Conservation (phyloP, 2,888 invertebrate species). For the Myopa testacea region DNA sequence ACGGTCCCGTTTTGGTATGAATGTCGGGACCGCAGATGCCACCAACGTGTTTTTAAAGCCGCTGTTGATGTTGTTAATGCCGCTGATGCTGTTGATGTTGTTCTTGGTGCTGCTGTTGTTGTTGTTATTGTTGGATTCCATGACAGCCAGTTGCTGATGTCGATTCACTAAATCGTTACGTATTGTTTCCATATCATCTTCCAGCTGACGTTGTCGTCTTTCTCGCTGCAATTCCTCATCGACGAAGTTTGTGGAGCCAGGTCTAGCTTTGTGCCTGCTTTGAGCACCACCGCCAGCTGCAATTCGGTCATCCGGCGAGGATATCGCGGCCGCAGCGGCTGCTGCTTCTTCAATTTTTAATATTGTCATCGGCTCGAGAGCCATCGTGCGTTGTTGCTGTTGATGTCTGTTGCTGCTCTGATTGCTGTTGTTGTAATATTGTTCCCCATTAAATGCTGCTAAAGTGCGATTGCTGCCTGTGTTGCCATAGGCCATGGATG, state of each 20-base stretch:
- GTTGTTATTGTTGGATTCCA: conserved; percentile 43
- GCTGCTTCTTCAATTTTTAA: conserved; percentile 65
- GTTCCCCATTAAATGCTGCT: conserved; percentile 51
- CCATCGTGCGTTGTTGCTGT: conserved; percentile 52
- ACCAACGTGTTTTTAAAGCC: conserved; percentile 49
- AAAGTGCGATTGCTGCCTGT: conserved; percentile 49
- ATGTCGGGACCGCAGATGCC: conserved; percentile 49
- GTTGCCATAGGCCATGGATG: neutral
- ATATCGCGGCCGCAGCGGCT: conserved; percentile 31
- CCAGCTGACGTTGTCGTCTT: conserved; percentile 63
- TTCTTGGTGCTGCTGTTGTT: conserved; percentile 44
- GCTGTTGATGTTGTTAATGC: conserved; percentile 20
- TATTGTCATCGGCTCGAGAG: conserved; percentile 52
- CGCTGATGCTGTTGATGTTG: conserved; percentile 15
- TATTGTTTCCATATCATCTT: conserved; percentile 64
- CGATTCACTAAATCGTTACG: conserved; percentile 54
- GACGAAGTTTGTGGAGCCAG: conserved; percentile 18
- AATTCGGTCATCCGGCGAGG: neutral
- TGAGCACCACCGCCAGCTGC: conserved; percentile 14
- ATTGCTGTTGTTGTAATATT: conserved; percentile 40
- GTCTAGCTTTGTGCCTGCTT: neutral
- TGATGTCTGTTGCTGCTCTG: conserved; percentile 17
- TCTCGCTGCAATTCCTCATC: conserved; percentile 57
- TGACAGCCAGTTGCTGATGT: conserved; percentile 51
- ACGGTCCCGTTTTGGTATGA: conserved; percentile 64